These are phyloP conservation scores for Schizothorax lantsangensis DNA, from an alignment of 2,797 vertebrate genomes.

Conservation along the genomic window DNA sequence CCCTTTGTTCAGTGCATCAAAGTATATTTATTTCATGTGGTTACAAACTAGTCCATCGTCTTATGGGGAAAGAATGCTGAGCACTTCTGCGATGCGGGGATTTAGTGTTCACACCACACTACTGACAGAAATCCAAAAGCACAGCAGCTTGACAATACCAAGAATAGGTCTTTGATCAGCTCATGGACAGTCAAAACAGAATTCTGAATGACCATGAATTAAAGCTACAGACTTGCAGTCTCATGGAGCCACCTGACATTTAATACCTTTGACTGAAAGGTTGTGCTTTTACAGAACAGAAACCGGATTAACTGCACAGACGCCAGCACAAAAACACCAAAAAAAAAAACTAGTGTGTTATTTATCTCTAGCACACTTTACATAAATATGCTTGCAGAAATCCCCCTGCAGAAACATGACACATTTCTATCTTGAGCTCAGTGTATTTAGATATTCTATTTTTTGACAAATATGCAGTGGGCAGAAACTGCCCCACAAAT, in stretches of 20 bases:
- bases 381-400: slow-evolving; percentile 46
- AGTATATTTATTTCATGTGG: not conserved
- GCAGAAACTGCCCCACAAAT: slow-evolving; percentile 40
- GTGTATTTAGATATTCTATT: slow-evolving; percentile 56
- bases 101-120: slow-evolving; percentile 25
- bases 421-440: slow-evolving; percentile 45
- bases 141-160: slow-evolving; percentile 43
- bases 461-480: slow-evolving; percentile 43
- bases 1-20: not conserved
- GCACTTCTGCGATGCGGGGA: slow-evolving; percentile 21
- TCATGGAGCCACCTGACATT: not conserved
- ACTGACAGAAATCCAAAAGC: slow-evolving; percentile 38
- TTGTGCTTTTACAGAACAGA: not conserved
- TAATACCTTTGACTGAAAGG: not conserved
- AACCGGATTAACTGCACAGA: not conserved
- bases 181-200: slow-evolving; percentile 26
- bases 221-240: not conserved
- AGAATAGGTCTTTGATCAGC: slow-evolving; percentile 48
- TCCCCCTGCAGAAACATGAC: slow-evolving; percentile 55
- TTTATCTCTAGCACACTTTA: not conserved
- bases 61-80: slow-evolving; percentile 46
- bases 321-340: not conserved
- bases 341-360: not conserved
- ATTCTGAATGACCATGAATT: not conserved
- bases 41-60: slow-evolving; percentile 8